A percentile compares a stretch with the other conserved stretches of the same genome.
Evolutionary conservation across 2,113 vertebrate species (phyloP).

Genomic region (Oostethus manadensis): DNA sequence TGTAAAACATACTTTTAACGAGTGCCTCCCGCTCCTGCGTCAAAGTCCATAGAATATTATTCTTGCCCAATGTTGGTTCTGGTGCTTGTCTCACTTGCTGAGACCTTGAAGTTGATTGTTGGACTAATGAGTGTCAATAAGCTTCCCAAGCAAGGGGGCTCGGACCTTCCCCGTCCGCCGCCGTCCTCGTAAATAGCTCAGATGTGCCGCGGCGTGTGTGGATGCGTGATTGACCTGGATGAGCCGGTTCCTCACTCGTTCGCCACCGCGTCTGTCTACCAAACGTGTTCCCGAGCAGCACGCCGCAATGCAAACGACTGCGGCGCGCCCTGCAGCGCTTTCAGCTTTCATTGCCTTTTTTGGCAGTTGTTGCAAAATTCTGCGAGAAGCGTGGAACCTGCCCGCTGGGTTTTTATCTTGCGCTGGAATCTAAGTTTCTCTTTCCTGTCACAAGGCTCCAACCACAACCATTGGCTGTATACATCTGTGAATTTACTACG

Average conservation of each 20-base stretch:
- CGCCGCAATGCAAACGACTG: conserved; percentile 17
- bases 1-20: no score
- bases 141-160: no score
- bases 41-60: no score
- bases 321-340: background rate
- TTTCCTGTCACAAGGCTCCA: no score
- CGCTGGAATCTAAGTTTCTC: no score
- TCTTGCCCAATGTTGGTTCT: no score
- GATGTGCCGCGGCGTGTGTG: conserved; percentile 14
- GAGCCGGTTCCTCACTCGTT: conserved; percentile 46
- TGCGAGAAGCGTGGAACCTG: conserved; percentile 5
- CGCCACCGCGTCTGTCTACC: conserved; percentile 16
- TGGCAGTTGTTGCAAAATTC: background rate
- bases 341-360: conserved; percentile 7
- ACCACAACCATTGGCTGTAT: no score
- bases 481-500: no score
- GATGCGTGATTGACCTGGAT: conserved; percentile 44
- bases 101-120: no score
- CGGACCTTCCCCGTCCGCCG: background rate
- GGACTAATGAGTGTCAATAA: no score
- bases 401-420: background rate
- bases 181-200: conserved; percentile 12
- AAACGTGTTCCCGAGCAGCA: conserved; percentile 22
- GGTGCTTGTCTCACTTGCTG: no score
- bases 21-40: no score